Evolutionary conservation across 2,797 vertebrate species (phyloP).

Genomic region (Sebastes vulpes): DNA sequence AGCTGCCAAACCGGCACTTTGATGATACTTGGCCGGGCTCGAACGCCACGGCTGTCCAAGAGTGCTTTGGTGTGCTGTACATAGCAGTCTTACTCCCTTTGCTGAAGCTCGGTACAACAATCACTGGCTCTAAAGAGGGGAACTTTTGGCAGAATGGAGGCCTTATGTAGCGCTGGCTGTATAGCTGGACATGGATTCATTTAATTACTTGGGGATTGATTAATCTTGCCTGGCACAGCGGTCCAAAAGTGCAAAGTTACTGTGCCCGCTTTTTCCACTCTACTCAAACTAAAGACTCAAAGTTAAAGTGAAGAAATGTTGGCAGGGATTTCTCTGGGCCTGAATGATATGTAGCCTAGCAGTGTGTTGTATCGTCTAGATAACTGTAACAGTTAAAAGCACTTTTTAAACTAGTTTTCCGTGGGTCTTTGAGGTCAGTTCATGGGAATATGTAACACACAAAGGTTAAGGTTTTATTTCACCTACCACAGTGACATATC

Average conservation of each 20-base stretch:
- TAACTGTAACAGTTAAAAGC: not conserved
- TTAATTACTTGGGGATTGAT: slow-evolving; percentile 67
- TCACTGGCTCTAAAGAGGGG: slow-evolving; percentile 50
- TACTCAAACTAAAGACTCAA: slow-evolving; percentile 41
- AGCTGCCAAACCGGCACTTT: slow-evolving; percentile 75
- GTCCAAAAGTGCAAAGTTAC: slow-evolving; percentile 50
- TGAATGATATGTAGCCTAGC: not conserved
- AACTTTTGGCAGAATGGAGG: slow-evolving; percentile 50
- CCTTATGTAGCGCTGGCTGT: slow-evolving; percentile 45
- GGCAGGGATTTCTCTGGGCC: not conserved
- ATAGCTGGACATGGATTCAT: slow-evolving; percentile 64
- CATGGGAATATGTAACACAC: not conserved
- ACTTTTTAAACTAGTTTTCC: not conserved
- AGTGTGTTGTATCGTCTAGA: not conserved
- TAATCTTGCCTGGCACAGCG: slow-evolving; percentile 50
- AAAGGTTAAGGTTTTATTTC: not conserved
- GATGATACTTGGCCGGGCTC: slow-evolving; percentile 62
- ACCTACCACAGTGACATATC: not conserved
- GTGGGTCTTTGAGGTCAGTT: not conserved
- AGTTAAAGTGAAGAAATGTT: slow-evolving; percentile 46
- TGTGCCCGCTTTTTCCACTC: slow-evolving; percentile 34
- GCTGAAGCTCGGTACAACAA: slow-evolving; percentile 46
- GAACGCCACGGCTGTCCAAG: slow-evolving; percentile 40
- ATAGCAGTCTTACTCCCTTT: slow-evolving; percentile 39
- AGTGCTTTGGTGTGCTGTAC: slow-evolving; percentile 68